phyloP scores from a whole-genome alignment of 2,888 invertebrate genomes.

The Phalera bucephala region DNA sequence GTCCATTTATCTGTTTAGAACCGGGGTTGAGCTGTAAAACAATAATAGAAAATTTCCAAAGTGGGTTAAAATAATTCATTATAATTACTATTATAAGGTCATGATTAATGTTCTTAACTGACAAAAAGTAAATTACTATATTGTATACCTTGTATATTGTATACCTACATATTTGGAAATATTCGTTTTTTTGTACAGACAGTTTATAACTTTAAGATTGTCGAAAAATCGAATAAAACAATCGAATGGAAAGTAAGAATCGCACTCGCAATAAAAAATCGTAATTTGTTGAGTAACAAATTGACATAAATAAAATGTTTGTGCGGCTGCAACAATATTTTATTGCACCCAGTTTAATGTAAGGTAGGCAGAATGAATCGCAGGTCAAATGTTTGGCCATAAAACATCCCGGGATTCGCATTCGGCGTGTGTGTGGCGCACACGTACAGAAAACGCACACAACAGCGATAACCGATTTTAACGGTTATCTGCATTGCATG shows the following conservation, averaged over 20 bases:
- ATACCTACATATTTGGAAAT: no score
- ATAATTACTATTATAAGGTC: no score
- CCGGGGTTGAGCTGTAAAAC: no score
- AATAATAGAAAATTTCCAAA: no score
- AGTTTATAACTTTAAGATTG: slow-evolving; percentile 13
- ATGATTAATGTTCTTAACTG: no score
- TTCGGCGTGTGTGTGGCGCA: slow-evolving; percentile 5
- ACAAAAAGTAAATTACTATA: no score
- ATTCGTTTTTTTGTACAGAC: background rate
- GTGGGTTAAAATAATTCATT: no score
- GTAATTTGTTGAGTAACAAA: slow-evolving; percentile 11
- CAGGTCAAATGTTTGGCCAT: slow-evolving; percentile 27
- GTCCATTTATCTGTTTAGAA: no score
- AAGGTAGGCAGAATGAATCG: slow-evolving; percentile 15
- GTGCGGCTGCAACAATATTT: slow-evolving; percentile 20
- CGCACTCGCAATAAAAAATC: slow-evolving; percentile 17
- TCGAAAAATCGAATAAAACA: slow-evolving; percentile 11
- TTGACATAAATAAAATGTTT: slow-evolving; percentile 16
- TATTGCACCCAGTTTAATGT: slow-evolving; percentile 15
- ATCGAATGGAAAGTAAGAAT: slow-evolving; percentile 16
- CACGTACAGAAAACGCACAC: slow-evolving; percentile 11
- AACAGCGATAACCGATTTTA: slow-evolving; percentile 25
- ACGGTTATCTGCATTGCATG: slow-evolving; percentile 38
- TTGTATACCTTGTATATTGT: no score
- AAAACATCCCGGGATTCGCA: slow-evolving; percentile 23